Base-by-base conservation (phyloP, 2,797 vertebrate species). In the Cygnus olor region DNA sequence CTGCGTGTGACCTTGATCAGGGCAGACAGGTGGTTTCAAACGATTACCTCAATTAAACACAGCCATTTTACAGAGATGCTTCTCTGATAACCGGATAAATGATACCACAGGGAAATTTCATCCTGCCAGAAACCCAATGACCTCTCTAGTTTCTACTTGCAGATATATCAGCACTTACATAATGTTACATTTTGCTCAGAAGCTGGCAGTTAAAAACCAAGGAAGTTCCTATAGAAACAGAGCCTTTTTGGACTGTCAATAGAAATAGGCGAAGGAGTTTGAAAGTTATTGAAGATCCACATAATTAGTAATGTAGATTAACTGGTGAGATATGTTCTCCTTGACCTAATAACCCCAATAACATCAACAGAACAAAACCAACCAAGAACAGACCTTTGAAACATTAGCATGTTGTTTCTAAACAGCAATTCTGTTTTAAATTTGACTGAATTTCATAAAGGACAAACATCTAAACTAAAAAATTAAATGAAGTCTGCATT, bases 201-300 rank as follows among this genome's bases (percentile, higher is more conserved):
- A 76, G 65, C 63, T 42, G 28, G 22, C 61, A 69, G 42, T 21
- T 72, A 21, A 87, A 90, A 27, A 6, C 5, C 4, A 4, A 34
- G 69, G 54, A 85, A 45, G 25, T 16, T 92, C 14, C 51, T n/a
- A 66, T 2, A 58, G 38, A 88, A 81, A 68, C 7, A 91, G 71
- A 34, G 12, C 17, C 9, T 57, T 42, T 63, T 58, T 45, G 8
- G 28, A 81, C 19, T 34, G 53, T 53, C 0, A 0, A 45, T 0
- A 76, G 61, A 81, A 88, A 61, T 1, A 44, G 24, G 8, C 7
- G 34, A 56, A 69, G 42, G 8, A 28, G 3, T 14, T 49, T 45
- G 19, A 54, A 92, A 66, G 22, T 54, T 70, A 34, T 7, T 77
- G 44, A 77, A 71, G n/a, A 81, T 20, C 13, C 19, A 87, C 7